These are phyloP conservation scores for Loris lydekkerianus DNA, from an alignment of 2,797 vertebrate genomes.

Conservation along the genomic window DNA sequence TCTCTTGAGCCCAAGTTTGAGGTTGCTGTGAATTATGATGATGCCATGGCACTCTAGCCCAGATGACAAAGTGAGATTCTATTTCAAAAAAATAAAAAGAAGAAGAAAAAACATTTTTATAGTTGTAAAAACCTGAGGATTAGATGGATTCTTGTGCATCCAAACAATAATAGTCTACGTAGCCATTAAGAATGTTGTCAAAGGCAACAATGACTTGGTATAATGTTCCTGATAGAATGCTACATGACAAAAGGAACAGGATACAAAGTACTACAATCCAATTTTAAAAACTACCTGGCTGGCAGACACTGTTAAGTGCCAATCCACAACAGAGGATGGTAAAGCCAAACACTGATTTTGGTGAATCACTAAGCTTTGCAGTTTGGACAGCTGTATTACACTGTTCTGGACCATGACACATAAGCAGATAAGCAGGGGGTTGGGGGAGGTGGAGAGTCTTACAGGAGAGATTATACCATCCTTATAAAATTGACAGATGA, in stretches of 20 bases:
- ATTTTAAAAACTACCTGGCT: neutral
- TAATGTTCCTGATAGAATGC: neutral
- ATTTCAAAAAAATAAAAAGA: too few species aligned
- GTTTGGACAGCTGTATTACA: neutral
- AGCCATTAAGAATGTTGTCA: neutral
- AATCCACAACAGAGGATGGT: neutral
- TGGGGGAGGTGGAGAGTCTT: neutral
- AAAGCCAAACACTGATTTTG: neutral
- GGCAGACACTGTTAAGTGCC: neutral
- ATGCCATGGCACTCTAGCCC: too few species aligned
- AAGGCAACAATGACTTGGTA: constrained; percentile 2
- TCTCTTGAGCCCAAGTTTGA: too few species aligned
- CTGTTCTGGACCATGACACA: neutral
- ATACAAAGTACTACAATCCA: neutral
- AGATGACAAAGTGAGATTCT: too few species aligned
- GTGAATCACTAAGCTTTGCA: neutral
- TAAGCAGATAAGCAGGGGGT: neutral
- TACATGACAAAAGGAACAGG: neutral
- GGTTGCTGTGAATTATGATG: too few species aligned
- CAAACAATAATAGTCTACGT: neutral
- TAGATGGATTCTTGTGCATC: neutral
- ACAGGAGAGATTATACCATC: neutral
- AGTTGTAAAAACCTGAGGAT: neutral
- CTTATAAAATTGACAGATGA: neutral
- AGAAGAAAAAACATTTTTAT: neutral